Evolutionary conservation across 1,140 invertebrate genomes (phyloP), one percentile per base, ranked within the genome.

Genomic region (Drosophila sp.): DNA sequence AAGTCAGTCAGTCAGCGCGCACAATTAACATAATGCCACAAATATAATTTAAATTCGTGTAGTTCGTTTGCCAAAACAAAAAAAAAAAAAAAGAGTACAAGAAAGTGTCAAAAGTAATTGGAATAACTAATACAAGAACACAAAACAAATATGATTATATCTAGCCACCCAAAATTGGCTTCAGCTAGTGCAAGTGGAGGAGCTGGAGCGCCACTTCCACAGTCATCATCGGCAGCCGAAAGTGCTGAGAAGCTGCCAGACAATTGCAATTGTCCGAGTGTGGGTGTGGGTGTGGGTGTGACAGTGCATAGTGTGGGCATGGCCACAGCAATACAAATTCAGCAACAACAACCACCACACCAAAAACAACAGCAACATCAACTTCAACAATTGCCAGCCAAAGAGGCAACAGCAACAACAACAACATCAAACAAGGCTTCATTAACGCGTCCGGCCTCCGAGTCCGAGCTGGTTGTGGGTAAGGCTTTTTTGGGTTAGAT

Each of bases 401-500:
- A 47, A 35, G 69, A 40, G 32, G 17, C 63, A 60, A 29, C 64
- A 50, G 32, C 40, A 35, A 3, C 63, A 58, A 4, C 72, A 50
- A 4, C 67, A 68, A 40, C 58, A 68, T 35, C 67, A 57, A 66
- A 55, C 79, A 87, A 66, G 76, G 83, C 80, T 87, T 86, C 83
- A 86, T 86, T 86, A 86, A 82, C 76, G 72, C 83, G 83, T 83
- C 83, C 83, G 84, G 83, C 83, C 79, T 83, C 83, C 72, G 83
- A 80, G 79, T 83, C 83, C 62, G 83, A 77, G 70, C 57, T 80
- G 67, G 77, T 77, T 83, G 84, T 87, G 83, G 83, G 83, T 87
- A 87, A 87, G 83, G 66, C 64, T 72, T 40, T 72, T 40, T 41
- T 29, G 56, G 17, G 25, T 58, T 58, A 32, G 4, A 29, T 6